Conservation (phyloP, 2,113 vertebrate species). For the Hepsetus odoe region DNA sequence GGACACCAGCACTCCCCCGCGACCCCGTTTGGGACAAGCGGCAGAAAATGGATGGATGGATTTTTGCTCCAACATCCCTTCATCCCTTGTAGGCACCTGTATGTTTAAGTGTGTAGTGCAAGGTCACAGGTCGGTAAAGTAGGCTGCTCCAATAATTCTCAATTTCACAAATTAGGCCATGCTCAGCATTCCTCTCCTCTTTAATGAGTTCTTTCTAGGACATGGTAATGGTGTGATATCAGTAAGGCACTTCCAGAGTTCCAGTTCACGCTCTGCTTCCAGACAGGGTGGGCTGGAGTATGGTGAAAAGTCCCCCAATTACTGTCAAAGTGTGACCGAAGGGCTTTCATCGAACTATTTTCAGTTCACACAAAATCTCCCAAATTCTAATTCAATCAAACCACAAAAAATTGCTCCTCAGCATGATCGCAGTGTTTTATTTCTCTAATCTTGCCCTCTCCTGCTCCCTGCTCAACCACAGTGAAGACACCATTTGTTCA, state of each 20-base stretch:
- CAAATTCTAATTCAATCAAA: slow-evolving; percentile 31
- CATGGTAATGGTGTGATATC: slow-evolving; percentile 1
- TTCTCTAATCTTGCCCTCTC: not conserved
- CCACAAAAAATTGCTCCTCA: slow-evolving; percentile 8
- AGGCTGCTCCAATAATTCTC: slow-evolving; percentile 25
- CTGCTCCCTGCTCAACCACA: not conserved
- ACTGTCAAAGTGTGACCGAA: slow-evolving; percentile 39
- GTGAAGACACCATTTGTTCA: too few relatives aligned
- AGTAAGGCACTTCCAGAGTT: slow-evolving; percentile 12
- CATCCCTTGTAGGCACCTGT: not conserved
- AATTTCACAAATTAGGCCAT: slow-evolving; percentile 40
- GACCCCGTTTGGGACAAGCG: too few relatives aligned
- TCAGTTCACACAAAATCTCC: slow-evolving; percentile 18
- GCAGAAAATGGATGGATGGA: too few relatives aligned
- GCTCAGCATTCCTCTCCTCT: not conserved
- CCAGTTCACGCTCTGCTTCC: slow-evolving; percentile 32
- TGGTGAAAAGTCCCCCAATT: slow-evolving; percentile 52
- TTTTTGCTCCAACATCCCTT: too few relatives aligned
- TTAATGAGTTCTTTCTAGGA: slow-evolving; percentile 25
- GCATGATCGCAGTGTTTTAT: not conserved
- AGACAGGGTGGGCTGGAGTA: slow-evolving; percentile 16
- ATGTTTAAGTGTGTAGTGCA: not conserved
- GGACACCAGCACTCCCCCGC: too few relatives aligned
- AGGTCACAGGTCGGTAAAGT: not conserved
- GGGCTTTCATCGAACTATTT: slow-evolving; percentile 33